Percentiles rank a stretch among this genome's conserved stretches.
phyloP scores from a whole-genome alignment of 2,797 vertebrate species.

The Leptatherina wallacei region DNA sequence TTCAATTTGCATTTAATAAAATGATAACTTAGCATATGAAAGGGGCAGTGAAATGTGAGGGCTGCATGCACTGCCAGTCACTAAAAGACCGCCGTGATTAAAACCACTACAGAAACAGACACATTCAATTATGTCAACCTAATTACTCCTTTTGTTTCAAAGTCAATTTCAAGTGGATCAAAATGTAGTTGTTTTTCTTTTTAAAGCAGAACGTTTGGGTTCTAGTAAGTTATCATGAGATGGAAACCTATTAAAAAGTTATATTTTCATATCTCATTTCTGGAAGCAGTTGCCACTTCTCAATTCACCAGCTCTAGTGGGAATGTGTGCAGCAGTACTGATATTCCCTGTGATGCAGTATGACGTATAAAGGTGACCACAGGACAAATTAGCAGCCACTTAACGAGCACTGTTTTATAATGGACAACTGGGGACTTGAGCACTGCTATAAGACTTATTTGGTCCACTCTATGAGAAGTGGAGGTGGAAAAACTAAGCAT shows the following conservation, averaged over 20 bases:
- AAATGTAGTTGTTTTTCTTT: constrained; percentile 12
- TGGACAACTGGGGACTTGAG: constrained; percentile 57
- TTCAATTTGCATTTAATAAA: constrained; percentile 75
- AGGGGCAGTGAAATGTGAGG: constrained; percentile 51
- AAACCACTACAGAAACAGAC: constrained; percentile 46
- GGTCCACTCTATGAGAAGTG: constrained; percentile 48
- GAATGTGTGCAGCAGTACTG: constrained; percentile 16
- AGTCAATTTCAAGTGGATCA: constrained; percentile 35
- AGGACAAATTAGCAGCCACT: constrained; percentile 65
- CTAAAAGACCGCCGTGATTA: constrained; percentile 60
- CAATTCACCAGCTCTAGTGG: constrained; percentile 43
- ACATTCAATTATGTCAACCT: constrained; percentile 61
- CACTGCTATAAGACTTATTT: constrained; percentile 48
- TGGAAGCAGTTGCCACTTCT: constrained; percentile 23
- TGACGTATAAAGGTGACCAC: constrained; percentile 59
- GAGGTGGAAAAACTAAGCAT: constrained; percentile 62
- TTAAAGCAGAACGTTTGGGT: constrained; percentile 42
- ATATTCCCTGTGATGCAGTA: constrained; percentile 57
- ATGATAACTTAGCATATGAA: constrained; percentile 69
- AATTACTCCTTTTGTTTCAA: constrained; percentile 62
- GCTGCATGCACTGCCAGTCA: constrained; percentile 35
- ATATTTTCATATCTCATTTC: constrained; percentile 36
- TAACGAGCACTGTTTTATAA: constrained; percentile 63
- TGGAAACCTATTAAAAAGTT: constrained; percentile 48
- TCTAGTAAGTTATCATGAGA: constrained; percentile 29